Evolutionary conservation across 64 coral and sea anemone genomes (phyloP), one percentile per base, ranked within the genome.

Genomic region (Orbicella faveolata): DNA sequence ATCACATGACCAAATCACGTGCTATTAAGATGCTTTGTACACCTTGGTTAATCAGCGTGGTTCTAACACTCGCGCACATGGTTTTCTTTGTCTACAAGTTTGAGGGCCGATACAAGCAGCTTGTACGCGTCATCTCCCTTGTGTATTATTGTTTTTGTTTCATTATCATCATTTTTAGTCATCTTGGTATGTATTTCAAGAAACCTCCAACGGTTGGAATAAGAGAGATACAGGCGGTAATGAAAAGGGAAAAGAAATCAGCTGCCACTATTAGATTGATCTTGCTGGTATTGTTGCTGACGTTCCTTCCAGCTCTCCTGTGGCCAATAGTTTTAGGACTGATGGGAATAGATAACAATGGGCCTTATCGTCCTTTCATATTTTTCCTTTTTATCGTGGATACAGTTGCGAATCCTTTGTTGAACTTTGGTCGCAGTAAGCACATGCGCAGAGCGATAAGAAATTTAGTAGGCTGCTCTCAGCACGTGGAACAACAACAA

Each of bases 1-100:
- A 19, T 39, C 76, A 78, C 76, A 11, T 78, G 76, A 78, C 44
- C 52, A 78, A 78, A 53, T 52, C 44, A n/a, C 76, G 44, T 53
- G 76, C 13, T 41, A 15, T 75, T 36, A 75, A 75, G 73, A 36
- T 66, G 5, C 1, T 68, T 17, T 68, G 65, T 23, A 17, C 19
- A 17, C 23, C 12, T 1, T 68, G 65, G 65, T 20, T 68, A 17
- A 19, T 68, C 6, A 68, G 65, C 6, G 65, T 17, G 1, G 65
- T 68, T 6, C 18, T 25, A 1, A 20, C 65, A 68, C 5, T 21
- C 5, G 65, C 39, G 39, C 39, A 41, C 39, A 41, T 41, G 17
- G 12, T 17, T 68, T 68, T 23, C 13, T 16, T 68, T 23, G 18
- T 57, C 54, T 11, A 8, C 1, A 10, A 10, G 54, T 57, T 57